Base-by-base conservation (phyloP, 2,888 invertebrate genomes). In the Drosophila mayaguana region DNA sequence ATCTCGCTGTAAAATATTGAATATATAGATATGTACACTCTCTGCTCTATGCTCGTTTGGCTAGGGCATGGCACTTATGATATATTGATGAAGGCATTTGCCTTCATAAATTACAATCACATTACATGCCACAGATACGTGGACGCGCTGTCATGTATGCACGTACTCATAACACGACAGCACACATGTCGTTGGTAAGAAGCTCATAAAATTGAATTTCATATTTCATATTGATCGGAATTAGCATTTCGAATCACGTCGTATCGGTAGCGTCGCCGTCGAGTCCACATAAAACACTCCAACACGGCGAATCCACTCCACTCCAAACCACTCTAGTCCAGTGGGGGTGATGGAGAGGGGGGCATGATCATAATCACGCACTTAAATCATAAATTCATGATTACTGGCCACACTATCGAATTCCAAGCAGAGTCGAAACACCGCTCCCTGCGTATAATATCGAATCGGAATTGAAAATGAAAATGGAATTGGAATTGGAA, bases 361-460 rank as follows among this genome's bases (percentile, higher is more conserved):
- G 22, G 8, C 9, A 8, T 14, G 22, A 68, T 79, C 71, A 83
- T 87, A 87, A 83, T 82, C 91, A 86, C 76, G 88, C 80, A 79
- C 70, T 89, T 84, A 78, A 81, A 88, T 90, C 91, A 91, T 91
- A 90, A 90, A 91, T 91, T 83, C 84, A 79, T 88, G 83, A 79
- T 79, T 79, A 70, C 72, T 50, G 63, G 63, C 69, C 51, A 62
- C 77, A 59, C 75, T 71, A 72, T 66, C 63, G 55, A 73, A 88
- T 88, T 87, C 88, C 65, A 77, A 55, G 72, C 85, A 88, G 87
- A 77, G 81, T 50, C 68, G 55, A 51, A 14, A 22, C 78, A 73
- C 75, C 81, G 84, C 84, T 75, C 87, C 84, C 75, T 59, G 61
- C 60, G 69, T 48, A 76, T 75, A 64, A 50, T 42, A 45, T 54